Percentiles rank a stretch among this genome's conserved stretches.
Evolutionary conservation across 2,888 invertebrate genomes (phyloP).

Genomic region (Macroteleia sp.): DNA sequence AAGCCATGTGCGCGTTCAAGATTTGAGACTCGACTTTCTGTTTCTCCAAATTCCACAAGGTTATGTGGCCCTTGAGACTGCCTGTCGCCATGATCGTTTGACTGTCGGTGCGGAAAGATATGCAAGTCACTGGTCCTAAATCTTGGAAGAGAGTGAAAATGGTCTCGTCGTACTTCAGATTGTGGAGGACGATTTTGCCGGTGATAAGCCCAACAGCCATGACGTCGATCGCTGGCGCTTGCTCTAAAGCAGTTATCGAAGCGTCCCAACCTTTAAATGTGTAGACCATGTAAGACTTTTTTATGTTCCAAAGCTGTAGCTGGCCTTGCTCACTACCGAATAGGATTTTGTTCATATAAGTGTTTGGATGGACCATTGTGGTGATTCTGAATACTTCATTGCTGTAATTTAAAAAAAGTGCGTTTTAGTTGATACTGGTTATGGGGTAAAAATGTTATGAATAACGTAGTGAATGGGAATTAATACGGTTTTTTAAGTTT

Average conservation of each 20-base stretch:
- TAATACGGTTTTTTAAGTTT: too few species aligned
- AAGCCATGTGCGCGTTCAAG: slow-evolving; percentile 89
- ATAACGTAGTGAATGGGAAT: too few species aligned
- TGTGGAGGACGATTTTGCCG: slow-evolving; percentile 94
- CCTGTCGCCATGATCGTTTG: slow-evolving; percentile 94
- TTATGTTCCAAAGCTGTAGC: slow-evolving; percentile 95
- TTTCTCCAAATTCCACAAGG: slow-evolving; percentile 97
- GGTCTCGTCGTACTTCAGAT: slow-evolving; percentile 92
- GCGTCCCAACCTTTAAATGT: slow-evolving; percentile 91
- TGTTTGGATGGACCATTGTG: slow-evolving; percentile 94
- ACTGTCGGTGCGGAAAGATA: slow-evolving; percentile 95
- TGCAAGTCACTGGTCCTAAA: slow-evolving; percentile 93
- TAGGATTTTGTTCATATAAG: slow-evolving; percentile 97
- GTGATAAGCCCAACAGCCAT: slow-evolving; percentile 93
- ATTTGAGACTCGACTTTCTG: slow-evolving; percentile 91
- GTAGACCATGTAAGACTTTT: slow-evolving; percentile 89
- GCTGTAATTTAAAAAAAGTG: too few species aligned
- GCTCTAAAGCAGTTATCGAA: slow-evolving; percentile 90
- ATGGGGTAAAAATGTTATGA: too few species aligned
- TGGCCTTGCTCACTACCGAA: slow-evolving; percentile 93
- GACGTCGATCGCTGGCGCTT: slow-evolving; percentile 96
- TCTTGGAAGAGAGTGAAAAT: slow-evolving; percentile 95
- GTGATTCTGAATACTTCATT: slow-evolving; percentile 90
- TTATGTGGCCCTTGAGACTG: slow-evolving; percentile 92
- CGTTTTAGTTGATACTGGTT: too few species aligned